Percentiles rank a stretch among this genome's conserved stretches.
These are phyloP conservation scores for Drosophila quadrilineata DNA, from an alignment of 1,140 invertebrate genomes.

Conservation along the genomic window DNA sequence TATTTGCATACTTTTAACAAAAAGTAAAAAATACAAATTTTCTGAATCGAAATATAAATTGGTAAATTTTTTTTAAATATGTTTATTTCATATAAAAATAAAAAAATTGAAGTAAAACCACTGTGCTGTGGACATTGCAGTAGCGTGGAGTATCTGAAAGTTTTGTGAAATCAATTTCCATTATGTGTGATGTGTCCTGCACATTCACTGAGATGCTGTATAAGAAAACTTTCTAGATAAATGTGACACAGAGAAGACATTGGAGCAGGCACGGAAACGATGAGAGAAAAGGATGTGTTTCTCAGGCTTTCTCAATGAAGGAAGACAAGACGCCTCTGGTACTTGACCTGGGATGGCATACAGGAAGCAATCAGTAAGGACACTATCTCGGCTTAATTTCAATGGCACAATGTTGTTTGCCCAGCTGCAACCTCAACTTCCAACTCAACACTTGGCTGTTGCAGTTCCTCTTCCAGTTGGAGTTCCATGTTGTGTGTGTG, in stretches of 20 bases:
- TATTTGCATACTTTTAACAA: too few relatives aligned
- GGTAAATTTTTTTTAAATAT: too few relatives aligned
- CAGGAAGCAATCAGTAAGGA: constrained; percentile 79
- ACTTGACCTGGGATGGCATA: too few relatives aligned
- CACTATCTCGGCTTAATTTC: constrained; percentile 76
- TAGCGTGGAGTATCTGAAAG: constrained; percentile 51
- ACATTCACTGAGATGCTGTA: constrained; percentile 39
- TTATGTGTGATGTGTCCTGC: constrained; percentile 61
- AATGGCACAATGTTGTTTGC: constrained; percentile 40
- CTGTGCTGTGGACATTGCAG: constrained; percentile 1
- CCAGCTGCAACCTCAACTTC: background rate
- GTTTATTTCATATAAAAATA: too few relatives aligned
- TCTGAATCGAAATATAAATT: too few relatives aligned
- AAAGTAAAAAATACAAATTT: too few relatives aligned
- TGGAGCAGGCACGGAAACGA: constrained; percentile 45
- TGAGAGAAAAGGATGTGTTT: constrained; percentile 16
- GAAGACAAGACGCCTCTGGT: constrained; percentile 39
- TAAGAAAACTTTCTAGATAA: constrained; percentile 75
- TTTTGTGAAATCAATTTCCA: constrained; percentile 73
- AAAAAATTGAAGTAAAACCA: too few relatives aligned
- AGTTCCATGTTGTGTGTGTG: background rate
- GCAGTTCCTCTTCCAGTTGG: background rate
- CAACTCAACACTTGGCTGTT: constrained; percentile 6
- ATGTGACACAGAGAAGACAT: constrained; percentile 76
- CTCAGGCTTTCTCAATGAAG: constrained; percentile 35